Evolutionary conservation across 2,888 invertebrate genomes (phyloP), one percentile per base, ranked within the genome.

Genomic region (Athalia circularis): DNA sequence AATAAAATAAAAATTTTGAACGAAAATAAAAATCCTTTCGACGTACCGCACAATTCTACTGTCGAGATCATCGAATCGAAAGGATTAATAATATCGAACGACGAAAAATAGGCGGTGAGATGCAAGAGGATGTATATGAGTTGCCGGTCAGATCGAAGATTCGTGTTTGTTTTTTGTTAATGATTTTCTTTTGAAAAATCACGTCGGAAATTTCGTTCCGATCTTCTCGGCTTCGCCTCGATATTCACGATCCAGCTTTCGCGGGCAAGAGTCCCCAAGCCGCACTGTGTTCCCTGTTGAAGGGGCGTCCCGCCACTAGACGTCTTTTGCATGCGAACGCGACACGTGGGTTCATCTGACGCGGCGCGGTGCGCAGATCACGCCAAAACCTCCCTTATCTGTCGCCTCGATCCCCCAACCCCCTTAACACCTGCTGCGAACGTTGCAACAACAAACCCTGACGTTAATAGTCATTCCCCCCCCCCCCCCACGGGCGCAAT

Each of bases 311-410:
- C 70, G 72, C 59, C 77, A 80, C 80, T 80, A 81, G 84, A 50
- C 84, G 80, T 87, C 86, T 87, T 88, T 89, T 89, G 88, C 88
- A 89, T 88, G 87, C 81, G 87, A 87, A 86, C 87, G 83, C 84
- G 83, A 86, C 87, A 87, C 86, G 87, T 87, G 87, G 86, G 75
- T 83, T 87, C 85, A 87, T 87, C 86, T 81, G 85, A 82, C 84
- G 75, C 75, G 83, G 85, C 83, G 84, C 85, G 85, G 86, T 88
- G 88, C 88, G 88, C 88, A 88, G 87, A 88, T 87, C 85, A 62
- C 72, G 72, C 57, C 47, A 59, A 59, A 65, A 70, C 52, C 47
- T 13, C 72, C 72, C 72, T 72, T 72, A 72, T 72, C 59, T 59
- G 72, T 47, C 72, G 59, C 11, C 45, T 59, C 72, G 72, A 72